Base-by-base conservation (phyloP, 2,888 invertebrate species). In the Sisyra nigra region DNA sequence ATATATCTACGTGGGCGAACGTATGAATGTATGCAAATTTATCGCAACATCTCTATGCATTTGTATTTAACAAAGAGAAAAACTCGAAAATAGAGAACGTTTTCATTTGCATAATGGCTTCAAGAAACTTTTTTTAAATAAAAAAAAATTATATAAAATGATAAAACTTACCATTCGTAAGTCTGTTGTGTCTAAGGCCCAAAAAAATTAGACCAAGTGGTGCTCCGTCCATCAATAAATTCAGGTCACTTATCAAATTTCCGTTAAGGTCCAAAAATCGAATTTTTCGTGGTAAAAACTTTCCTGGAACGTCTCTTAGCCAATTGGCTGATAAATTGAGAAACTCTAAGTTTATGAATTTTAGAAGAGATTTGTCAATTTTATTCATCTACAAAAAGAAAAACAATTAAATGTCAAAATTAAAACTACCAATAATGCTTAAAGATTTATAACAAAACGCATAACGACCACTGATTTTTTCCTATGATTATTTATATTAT, bases 121-220 rank as follows among this genome's bases (percentile, higher is more conserved):
- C 33, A 33, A 33, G 14, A 33, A 33, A 33, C 14, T 33, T 33
- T 33, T 33, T 33, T n/a, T 6, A 33, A 33, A 33, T 33, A 5
- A 33, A 33, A 13, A 33, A 13, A 13, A 13, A 33, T 5, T 37
- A 7, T 37, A 14, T 17, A 37, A 18, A 13, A 2, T 35, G n/a
- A 2, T 11, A 10, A 18, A 38, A 53, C 58, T 54, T 53, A 62
- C 61, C 52, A 45, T 60, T 52, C 6, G 51, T 52, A 35, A 63
- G 43, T 33, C 64, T 55, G 54, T 74, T 74, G 47, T 65, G 60
- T 2, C 66, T 62, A 15, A 74, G 56, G 32, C 73, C 74, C 40
- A 74, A 54, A 50, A 71, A 68, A 3, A 64, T 46, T 38, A 74
- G 52, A 36, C 57, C 54, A 37, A 48, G 44, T 1, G 73, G 71